Evolutionary conservation across 1,140 invertebrate species (phyloP), one percentile per base, ranked within the genome.

Genomic region (Psilanteris sp.): DNA sequence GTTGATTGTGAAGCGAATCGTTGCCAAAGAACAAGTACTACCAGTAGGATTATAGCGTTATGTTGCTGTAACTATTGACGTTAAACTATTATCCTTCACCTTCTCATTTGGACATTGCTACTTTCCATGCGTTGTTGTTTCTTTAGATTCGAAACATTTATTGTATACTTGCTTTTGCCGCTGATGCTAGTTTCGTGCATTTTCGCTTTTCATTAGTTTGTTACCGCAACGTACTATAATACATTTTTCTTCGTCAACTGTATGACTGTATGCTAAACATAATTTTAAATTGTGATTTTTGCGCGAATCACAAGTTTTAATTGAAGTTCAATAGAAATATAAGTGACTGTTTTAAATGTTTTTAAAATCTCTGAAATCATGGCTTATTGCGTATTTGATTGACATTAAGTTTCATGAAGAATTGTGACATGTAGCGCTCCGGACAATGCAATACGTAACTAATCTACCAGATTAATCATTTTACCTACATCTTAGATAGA

Each of bases 291-390:
- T 61, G 41, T 37, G 55, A 48, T 61, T 20, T 48, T 61, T 29
- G 20, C 29, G 37, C 41, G 7, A 10, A 37, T 13, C 31, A 37
- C 52, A 6, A 59, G 9, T 59, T 32, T 32, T 3, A 41, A 36
- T n/a, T n/a, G n/a, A n/a, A n/a, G n/a, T n/a, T n/a, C n/a, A n/a
- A n/a, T n/a, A n/a, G n/a, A n/a, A n/a, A n/a, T n/a, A n/a, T n/a
- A n/a, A n/a, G n/a, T n/a, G n/a, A n/a, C n/a, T n/a, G n/a, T n/a
- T n/a, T n/a, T n/a, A n/a, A n/a, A n/a, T n/a, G n/a, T n/a, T n/a
- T n/a, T n/a, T n/a, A n/a, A n/a, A n/a, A n/a, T n/a, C 36, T 34
- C 52, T 11, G 11, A 44, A 39, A 59, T 59, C 37, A 59, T 39
- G 44, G 36, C 29, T 43, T 10, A 16, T 31, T 41, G 15, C 10